Conservation (phyloP, 1,140 invertebrate genomes). For the Ceratitis capitata region DNA sequence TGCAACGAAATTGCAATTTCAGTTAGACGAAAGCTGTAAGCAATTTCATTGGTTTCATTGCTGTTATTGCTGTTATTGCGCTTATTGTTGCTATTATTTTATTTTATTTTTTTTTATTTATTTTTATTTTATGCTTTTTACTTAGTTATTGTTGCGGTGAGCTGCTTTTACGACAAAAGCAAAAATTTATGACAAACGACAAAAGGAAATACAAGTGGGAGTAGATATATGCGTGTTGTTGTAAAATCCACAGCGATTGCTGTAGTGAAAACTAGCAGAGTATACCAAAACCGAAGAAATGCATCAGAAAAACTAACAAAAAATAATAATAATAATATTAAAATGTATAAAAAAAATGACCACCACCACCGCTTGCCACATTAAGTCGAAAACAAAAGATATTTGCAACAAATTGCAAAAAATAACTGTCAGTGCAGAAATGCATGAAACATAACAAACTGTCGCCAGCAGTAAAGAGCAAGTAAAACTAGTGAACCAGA, state of each 20-base stretch:
- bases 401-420: not conserved
- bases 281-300: too few relatives aligned
- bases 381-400: constrained; percentile 24
- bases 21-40: constrained; percentile 13
- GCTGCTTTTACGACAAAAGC: not conserved
- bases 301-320: not conserved
- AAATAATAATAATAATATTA: not conserved
- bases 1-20: constrained; percentile 38
- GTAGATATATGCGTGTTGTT: not conserved
- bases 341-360: not conserved
- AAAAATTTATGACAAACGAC: not conserved
- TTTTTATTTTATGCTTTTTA: too few relatives aligned
- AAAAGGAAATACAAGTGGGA: not conserved
- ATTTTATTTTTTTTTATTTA: not conserved
- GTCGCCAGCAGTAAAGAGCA: not conserved
- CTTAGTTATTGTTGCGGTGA: not conserved
- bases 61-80: not conserved
- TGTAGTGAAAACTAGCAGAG: not conserved
- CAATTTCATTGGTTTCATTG: constrained; percentile 34
- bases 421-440: not conserved
- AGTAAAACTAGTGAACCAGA: not conserved
- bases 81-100: not conserved
- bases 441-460: not conserved
- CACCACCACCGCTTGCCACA: not conserved
- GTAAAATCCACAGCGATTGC: not conserved